Percentiles rank a stretch among this genome's conserved stretches.
Evolutionary conservation across 2,888 invertebrate species (phyloP).

Genomic region (Bruchidius siliquastri): DNA sequence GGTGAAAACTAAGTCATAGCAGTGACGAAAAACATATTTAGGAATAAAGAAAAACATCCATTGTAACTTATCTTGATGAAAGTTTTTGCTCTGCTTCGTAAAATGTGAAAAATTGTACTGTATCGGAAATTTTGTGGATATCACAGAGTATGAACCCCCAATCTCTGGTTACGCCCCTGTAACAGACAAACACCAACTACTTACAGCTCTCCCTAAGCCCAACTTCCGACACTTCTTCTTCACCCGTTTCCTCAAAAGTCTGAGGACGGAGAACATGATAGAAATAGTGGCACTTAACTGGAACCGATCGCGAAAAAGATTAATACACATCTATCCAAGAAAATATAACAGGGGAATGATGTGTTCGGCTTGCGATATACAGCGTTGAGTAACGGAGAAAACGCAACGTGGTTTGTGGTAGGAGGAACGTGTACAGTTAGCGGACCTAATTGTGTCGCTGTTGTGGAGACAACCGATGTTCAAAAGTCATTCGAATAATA

Average conservation of each 20-base stretch:
- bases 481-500: background rate
- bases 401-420: background rate
- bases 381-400: background rate
- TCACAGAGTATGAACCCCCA: no score
- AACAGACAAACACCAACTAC: background rate
- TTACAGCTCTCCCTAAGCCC: background rate
- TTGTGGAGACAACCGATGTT: background rate
- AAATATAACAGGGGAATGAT: background rate
- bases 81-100: no score
- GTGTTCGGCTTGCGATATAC: background rate
- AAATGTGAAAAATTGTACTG: no score
- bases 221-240: background rate
- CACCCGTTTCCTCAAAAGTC: background rate
- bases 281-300: background rate
- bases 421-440: background rate
- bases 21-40: no score
- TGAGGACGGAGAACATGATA: background rate
- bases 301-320: background rate
- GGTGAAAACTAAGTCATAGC: no score
- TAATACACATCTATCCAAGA: background rate
- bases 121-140: no score
- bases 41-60: no score
- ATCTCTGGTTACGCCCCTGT: no score
- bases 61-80: no score
- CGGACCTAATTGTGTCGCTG: background rate